Conservation (phyloP, 2,113 vertebrate genomes). For the Oplegnathus fasciatus region DNA sequence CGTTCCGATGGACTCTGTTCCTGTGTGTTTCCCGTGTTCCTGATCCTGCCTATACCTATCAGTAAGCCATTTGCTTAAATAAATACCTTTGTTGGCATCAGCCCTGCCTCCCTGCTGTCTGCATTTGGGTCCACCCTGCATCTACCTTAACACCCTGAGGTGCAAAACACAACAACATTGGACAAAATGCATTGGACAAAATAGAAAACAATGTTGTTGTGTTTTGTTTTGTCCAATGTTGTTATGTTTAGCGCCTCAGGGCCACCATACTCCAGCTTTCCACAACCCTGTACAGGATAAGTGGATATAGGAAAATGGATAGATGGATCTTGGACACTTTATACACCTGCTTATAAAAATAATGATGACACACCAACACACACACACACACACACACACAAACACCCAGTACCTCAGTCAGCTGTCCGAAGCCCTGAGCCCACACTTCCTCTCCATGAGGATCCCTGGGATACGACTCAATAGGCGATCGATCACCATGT, state of each 20-base stretch:
- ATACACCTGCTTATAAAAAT: neutral
- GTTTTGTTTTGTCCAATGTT: neutral
- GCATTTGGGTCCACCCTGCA: too few species aligned
- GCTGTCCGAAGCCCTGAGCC: conserved; percentile 89
- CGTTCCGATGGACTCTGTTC: too few species aligned
- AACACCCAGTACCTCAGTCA: conserved; percentile 86
- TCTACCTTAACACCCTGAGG: too few species aligned
- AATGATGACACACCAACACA: neutral
- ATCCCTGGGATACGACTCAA: conserved; percentile 87
- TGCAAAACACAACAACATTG: neutral
- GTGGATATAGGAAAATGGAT: neutral
- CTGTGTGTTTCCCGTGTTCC: too few species aligned
- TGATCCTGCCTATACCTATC: too few species aligned
- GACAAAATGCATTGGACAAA: neutral
- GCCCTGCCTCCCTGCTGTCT: too few species aligned
- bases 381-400: neutral
- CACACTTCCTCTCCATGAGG: conserved; percentile 86
- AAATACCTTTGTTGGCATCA: too few species aligned
- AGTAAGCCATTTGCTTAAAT: too few species aligned
- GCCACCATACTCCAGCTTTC: neutral
- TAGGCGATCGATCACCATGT: conserved; percentile 90
- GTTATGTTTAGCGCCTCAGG: neutral
- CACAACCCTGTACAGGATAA: neutral
- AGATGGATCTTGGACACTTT: neutral
- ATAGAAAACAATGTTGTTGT: neutral